phyloP scores from a whole-genome alignment of 1,140 invertebrate genomes.

The Chrysopa pallens region DNA sequence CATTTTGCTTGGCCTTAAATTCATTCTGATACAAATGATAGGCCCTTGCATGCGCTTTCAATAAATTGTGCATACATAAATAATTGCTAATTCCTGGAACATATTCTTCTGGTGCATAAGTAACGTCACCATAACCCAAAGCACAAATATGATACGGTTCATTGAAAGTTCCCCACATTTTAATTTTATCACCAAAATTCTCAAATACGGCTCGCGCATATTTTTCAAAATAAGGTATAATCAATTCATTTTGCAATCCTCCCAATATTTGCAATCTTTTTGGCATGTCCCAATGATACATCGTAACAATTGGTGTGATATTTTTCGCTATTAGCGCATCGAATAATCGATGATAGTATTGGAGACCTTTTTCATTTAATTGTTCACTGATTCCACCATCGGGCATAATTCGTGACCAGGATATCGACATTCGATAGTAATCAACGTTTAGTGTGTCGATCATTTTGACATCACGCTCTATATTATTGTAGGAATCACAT shows the following conservation, averaged over 20 bases:
- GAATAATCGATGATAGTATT: slow-evolving; percentile 35
- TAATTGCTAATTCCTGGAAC: no score
- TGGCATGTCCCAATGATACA: slow-evolving; percentile 35
- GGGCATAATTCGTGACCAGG: slow-evolving; percentile 38
- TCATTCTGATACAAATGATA: no score
- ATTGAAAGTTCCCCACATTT: slow-evolving; percentile 36
- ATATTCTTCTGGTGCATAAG: not conserved
- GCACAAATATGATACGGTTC: slow-evolving; percentile 32
- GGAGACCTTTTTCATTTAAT: slow-evolving; percentile 28
- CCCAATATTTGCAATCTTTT: slow-evolving; percentile 26
- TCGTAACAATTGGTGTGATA: slow-evolving; percentile 27
- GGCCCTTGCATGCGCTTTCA: no score
- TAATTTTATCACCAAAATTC: slow-evolving; percentile 27
- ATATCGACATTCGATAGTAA: slow-evolving; percentile 36
- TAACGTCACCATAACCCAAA: slow-evolving; percentile 23
- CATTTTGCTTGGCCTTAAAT: no score
- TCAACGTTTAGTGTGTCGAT: no score
- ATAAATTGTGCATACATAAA: no score
- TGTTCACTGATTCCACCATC: slow-evolving; percentile 27
- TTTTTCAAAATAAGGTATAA: slow-evolving; percentile 25
- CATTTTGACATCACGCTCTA: slow-evolving; percentile 40
- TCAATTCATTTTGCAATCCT: slow-evolving; percentile 27
- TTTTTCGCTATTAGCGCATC: slow-evolving; percentile 24
- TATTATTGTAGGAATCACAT: slow-evolving; percentile 47
- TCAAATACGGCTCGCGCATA: slow-evolving; percentile 19